Percentiles rank a stretch among this genome's conserved stretches.
phyloP scores from a whole-genome alignment of 2,113 vertebrate species.

The Sorex araneus region DNA sequence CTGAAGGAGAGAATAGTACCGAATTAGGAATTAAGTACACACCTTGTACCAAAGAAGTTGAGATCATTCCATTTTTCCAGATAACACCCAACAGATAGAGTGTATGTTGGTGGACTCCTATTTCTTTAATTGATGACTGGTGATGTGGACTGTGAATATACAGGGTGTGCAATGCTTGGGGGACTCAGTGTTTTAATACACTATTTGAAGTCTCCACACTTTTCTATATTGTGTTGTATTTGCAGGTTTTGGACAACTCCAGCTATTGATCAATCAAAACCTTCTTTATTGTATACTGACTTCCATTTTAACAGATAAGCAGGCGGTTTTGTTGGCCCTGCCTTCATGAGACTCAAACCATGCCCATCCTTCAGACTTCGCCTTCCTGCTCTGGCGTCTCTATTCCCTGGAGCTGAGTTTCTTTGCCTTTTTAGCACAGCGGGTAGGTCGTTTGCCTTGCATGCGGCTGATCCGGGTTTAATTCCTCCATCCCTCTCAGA shows the following conservation, averaged over 20 bases:
- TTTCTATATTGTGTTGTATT: neutral
- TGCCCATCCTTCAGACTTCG: neutral
- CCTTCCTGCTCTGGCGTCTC: neutral
- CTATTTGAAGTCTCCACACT: neutral
- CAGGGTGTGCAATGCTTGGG: neutral
- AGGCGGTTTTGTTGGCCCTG: neutral
- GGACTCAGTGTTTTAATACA: neutral
- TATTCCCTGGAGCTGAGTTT: neutral
- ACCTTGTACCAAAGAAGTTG: neutral
- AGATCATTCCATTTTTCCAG: neutral
- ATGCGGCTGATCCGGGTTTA: no score
- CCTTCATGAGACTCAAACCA: rapidly evolving
- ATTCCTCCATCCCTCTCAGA: no score
- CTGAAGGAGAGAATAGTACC: neutral
- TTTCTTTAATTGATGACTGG: neutral
- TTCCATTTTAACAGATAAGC: neutral
- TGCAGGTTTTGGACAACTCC: constrained; percentile 18
- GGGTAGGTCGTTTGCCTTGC: no score
- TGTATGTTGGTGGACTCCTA: no score
- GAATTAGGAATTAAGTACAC: neutral
- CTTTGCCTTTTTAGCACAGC: neutral
- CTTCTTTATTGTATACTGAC: neutral
- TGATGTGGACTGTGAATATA: neutral
- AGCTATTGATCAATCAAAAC: neutral
- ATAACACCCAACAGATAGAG: neutral